Percentiles rank a stretch among this genome's conserved stretches.
phyloP scores from a whole-genome alignment of 2,113 vertebrate species.

The Oriolus oriolus region DNA sequence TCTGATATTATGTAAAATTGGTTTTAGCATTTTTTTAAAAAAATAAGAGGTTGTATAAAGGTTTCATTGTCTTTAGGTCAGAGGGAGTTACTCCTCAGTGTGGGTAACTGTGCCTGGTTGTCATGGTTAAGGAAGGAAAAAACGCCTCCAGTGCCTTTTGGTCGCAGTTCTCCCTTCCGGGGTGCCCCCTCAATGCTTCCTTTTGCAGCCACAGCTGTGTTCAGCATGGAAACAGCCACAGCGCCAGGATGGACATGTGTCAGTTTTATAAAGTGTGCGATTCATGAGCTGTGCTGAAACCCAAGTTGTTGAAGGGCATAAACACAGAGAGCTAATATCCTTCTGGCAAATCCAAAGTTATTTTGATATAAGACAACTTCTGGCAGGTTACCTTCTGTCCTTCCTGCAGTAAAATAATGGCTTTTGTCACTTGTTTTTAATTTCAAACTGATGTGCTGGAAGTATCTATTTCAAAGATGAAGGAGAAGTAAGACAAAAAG shows the following conservation, averaged over 20 bases:
- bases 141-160: neutral
- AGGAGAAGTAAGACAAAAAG: slow-evolving; percentile 38
- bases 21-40: neutral
- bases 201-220: neutral
- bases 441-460: slow-evolving; percentile 14
- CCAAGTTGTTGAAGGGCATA: neutral
- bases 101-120: neutral
- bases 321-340: neutral
- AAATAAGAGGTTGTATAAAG: neutral
- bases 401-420: slow-evolving; percentile 19
- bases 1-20: neutral
- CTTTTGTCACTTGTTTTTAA: slow-evolving; percentile 29
- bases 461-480: slow-evolving; percentile 48
- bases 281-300: neutral
- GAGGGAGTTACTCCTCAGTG: neutral
- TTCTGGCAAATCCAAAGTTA: neutral
- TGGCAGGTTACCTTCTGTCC: slow-evolving; percentile 2
- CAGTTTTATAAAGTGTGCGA: neutral
- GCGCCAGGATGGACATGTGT: neutral
- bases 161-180: neutral
- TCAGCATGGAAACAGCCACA: neutral
- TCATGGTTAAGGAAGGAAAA: neutral
- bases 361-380: neutral
- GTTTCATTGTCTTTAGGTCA: neutral
- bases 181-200: neutral